Evolutionary conservation across 2,888 invertebrate genomes (phyloP), one percentile per base, ranked within the genome.

Genomic region (Perdita meconis): DNA sequence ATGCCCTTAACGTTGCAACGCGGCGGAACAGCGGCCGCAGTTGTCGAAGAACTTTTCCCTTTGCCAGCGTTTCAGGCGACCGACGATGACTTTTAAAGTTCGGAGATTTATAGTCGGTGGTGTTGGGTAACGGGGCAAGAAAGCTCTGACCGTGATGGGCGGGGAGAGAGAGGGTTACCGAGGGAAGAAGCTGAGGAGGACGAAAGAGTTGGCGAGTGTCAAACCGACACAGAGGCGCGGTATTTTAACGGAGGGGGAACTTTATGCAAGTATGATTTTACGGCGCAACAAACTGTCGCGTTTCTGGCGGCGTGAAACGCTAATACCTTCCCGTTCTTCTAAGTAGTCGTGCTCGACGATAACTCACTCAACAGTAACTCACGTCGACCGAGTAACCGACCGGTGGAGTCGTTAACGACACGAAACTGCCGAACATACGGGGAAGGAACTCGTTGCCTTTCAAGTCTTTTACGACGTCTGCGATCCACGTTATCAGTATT

Each of bases 251-350:
- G 65, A 19, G 57, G n/a, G 3, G 50, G 55, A 87, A 88, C 83
- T 89, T 89, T 86, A 87, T 87, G 86, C 83, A 81, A 80, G 82
- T 81, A 74, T 83, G 81, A 86, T 86, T 88, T 89, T 88, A 86
- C 84, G 80, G 81, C 71, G 84, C 84, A 86, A 86, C 86, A 87
- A 88, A 88, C 85, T 85, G 87, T 87, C 88, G 85, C 83, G 82
- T 83, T 72, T 74, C 80, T 77, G 86, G 82, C 75, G 83, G 82
- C 84, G 84, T 84, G 84, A 87, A 89, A 88, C 87, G 84, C 83
- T 88, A 89, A 90, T 90, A 88, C 86, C 86, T 88, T 88, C 88
- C n/a, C 88, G 87, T 83, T 87, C 84, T 81, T 85, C 83, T 80
- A 86, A 87, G 87, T 85, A 79, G 78, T 82, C 81, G 69, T 81